A percentile compares a stretch with the other conserved stretches of the same genome.
Conservation (phyloP, 2,888 invertebrate species). For the Andrena bicolor region DNA sequence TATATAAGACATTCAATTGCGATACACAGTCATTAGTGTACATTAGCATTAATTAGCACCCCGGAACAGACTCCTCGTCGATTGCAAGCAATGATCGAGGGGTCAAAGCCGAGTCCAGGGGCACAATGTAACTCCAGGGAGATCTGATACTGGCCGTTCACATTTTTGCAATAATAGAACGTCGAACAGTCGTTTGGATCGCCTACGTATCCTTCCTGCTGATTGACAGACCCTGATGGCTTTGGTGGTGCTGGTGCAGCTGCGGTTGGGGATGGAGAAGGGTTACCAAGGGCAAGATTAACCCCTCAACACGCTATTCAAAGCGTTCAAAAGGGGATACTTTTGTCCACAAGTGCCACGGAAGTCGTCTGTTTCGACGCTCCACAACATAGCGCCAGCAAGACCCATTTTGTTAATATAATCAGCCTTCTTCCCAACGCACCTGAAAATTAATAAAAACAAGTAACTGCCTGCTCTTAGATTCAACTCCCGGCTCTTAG, state of each 20-base stretch:
- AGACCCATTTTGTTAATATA: conserved; percentile 80
- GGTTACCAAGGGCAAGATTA: not conserved
- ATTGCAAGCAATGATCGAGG: conserved; percentile 83
- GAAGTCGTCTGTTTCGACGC: conserved; percentile 93
- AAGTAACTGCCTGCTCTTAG: not conserved
- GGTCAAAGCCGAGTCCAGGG: conserved; percentile 83
- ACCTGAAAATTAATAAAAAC: conserved; percentile 80
- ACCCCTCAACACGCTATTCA: conserved; percentile 84
- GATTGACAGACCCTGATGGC: conserved; percentile 76
- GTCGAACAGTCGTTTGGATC: conserved; percentile 78
- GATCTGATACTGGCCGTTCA: not conserved
- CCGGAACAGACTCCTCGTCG: conserved; percentile 70
- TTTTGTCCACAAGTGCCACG: conserved; percentile 87
- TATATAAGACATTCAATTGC: no score
- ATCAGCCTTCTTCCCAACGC: conserved; percentile 82
- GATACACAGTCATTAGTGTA: not conserved
- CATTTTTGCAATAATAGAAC: conserved; percentile 78
- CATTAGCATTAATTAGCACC: conserved; percentile 24
- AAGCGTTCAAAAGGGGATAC: conserved; percentile 88
- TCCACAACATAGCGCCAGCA: conserved; percentile 92
- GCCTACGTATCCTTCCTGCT: conserved; percentile 84
- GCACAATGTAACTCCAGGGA: conserved; percentile 80
- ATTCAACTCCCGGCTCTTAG: not conserved
- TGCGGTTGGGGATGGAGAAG: conserved; percentile 9
- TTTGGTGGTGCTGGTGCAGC: conserved; percentile 30